These are phyloP conservation scores for Neogobius melanostomus DNA, from an alignment of 2,113 vertebrate genomes.

Conservation along the genomic window DNA sequence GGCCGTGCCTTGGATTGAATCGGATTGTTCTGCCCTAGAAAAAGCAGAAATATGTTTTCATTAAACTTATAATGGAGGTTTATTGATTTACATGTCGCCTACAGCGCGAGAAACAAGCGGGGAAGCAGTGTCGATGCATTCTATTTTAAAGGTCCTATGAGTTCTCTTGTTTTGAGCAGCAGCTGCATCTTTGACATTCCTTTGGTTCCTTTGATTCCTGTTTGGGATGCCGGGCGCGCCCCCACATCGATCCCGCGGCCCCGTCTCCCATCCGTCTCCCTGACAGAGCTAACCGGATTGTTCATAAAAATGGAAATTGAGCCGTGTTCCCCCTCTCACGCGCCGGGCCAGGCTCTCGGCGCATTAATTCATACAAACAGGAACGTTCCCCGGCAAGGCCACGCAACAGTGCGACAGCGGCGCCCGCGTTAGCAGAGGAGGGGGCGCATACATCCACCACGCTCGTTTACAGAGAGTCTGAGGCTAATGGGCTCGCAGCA, in stretches of 20 bases:
- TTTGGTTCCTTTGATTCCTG: background rate
- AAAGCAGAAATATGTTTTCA: no score
- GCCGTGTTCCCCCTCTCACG: constrained; percentile 53
- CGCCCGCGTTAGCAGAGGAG: background rate
- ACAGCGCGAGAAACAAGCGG: no score
- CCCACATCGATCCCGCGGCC: constrained; percentile 74
- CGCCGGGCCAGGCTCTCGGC: constrained; percentile 25
- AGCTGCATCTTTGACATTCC: background rate
- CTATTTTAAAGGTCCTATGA: no score
- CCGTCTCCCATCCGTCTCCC: constrained; percentile 71
- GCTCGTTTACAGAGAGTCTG: no score
- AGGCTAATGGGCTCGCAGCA: no score
- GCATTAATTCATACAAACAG: constrained; percentile 42
- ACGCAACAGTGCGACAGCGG: background rate
- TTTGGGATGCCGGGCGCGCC: constrained; percentile 66
- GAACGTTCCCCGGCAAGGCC: constrained; percentile 19
- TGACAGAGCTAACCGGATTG: constrained; percentile 75
- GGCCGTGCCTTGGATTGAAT: background rate
- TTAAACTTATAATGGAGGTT: constrained; percentile 8
- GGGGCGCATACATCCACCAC: no score
- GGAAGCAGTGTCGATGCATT: no score
- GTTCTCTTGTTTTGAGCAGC: constrained; percentile 23
- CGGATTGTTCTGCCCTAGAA: background rate
- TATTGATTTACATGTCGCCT: no score
- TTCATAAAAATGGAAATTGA: constrained; percentile 83